Base-by-base conservation (phyloP, 2,888 invertebrate genomes). In the Theretra japonica region DNA sequence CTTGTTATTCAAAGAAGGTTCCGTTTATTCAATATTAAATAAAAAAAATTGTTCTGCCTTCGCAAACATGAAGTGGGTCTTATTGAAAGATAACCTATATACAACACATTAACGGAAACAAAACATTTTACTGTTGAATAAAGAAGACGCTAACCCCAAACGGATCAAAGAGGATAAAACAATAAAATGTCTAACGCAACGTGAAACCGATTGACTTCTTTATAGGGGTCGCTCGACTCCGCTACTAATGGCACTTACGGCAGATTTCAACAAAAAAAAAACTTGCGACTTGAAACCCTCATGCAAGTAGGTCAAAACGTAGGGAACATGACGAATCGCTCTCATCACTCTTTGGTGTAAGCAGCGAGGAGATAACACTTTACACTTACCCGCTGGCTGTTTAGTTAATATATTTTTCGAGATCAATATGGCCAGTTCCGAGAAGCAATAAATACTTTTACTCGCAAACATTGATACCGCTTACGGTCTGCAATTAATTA, bases 311-410 rank as follows among this genome's bases (percentile, higher is more conserved):
- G 90, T 90, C 90, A 90, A 83, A 85, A 85, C 86, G 85, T 82
- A 82, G 84, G 83, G 85, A 88, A 88, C 90, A 91, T 92, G 92
- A 92, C 88, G 87, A 90, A 92, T 91, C 88, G 83, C 88, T 86
- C 82, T 85, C 90, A 91, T 92, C 91, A 87, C 85, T 91, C 88
- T 89, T 86, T 82, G 82, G 83, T 79, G 77, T 75, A 84, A 88
- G 86, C 85, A 82, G 84, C 84, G 80, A 82, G 76, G 73, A 87
- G 90, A 90, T 90, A 90, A 91, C 88, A 86, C 86, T 85, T 84
- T 83, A 87, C 82, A 87, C 83, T 89, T 83, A 84, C 79, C 82
- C 80, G 81, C 82, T 83, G 77, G 73, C 70, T 76, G 76, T 74
- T 73, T 72, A 68, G 72, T 79, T 70, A 79, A 72, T 75, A 48